Percentiles rank a stretch among this genome's conserved stretches.
These are phyloP conservation scores for Chaitophorus viminalis DNA, from an alignment of 2,888 invertebrate species.

Conservation along the genomic window DNA sequence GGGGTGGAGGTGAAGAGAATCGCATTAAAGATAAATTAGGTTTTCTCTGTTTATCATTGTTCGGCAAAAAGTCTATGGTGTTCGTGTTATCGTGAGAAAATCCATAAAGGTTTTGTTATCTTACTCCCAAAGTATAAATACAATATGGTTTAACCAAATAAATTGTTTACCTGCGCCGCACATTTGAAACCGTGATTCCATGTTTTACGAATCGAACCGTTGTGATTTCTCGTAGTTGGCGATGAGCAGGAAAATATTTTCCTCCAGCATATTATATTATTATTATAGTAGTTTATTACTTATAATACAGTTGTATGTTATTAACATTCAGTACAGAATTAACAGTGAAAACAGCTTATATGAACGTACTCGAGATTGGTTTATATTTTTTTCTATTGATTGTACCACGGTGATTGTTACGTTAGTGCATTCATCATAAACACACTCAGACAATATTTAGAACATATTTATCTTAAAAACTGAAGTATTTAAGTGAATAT, in stretches of 20 bases:
- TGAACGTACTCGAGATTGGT: neutral
- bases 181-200: neutral
- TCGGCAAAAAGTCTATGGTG: neutral
- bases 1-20: neutral
- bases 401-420: neutral
- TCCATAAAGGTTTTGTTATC: neutral
- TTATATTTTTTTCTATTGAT: neutral
- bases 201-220: no score
- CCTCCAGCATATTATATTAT: neutral
- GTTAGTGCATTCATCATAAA: neutral
- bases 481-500: neutral
- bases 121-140: neutral
- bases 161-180: neutral
- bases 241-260: neutral
- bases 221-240: neutral
- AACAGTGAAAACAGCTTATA: neutral
- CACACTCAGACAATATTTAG: neutral
- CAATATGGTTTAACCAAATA: neutral
- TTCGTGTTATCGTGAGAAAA: conserved; percentile 1
- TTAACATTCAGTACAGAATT: neutral
- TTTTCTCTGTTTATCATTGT: conserved; percentile 17
- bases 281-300: neutral
- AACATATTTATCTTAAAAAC: neutral
- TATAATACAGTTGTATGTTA: neutral
- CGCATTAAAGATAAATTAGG: conserved; percentile 46